A percentile compares a stretch with the other conserved stretches of the same genome.
phyloP scores from a whole-genome alignment of 2,797 vertebrate species.

The Esox masquinongy region DNA sequence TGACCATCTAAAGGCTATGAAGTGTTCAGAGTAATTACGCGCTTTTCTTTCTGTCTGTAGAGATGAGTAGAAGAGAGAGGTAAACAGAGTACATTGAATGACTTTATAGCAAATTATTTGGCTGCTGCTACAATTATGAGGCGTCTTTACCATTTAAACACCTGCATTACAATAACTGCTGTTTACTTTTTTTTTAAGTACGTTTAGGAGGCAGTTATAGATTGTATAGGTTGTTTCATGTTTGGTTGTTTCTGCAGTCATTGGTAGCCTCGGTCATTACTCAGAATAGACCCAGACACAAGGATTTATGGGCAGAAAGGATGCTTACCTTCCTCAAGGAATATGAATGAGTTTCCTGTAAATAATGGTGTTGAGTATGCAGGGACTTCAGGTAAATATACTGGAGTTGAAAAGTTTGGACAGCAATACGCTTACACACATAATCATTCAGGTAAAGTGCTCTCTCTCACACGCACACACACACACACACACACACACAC shows the following conservation, averaged over 20 bases:
- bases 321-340: constrained; percentile 6
- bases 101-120: constrained; percentile 14
- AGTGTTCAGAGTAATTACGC: neutral
- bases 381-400: neutral
- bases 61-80: neutral
- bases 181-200: neutral
- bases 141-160: constrained; percentile 29
- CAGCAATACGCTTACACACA: neutral
- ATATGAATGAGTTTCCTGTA: constrained; percentile 26
- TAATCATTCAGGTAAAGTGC: too few species aligned
- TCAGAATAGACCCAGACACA: neutral
- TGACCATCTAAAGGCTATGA: neutral
- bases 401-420: neutral
- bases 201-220: neutral
- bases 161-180: neutral
- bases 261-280: constrained; percentile 2
- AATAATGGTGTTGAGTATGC: constrained; percentile 15
- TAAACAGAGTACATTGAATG: neutral
- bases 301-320: constrained; percentile 1
- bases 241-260: neutral
- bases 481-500: constrained; percentile 19
- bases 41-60: neutral
- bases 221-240: neutral
- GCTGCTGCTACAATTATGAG: constrained; percentile 18
- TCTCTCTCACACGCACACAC: neutral